These are phyloP conservation scores for Unio delphinus DNA, from an alignment of 2,888 invertebrate species.

Conservation along the genomic window DNA sequence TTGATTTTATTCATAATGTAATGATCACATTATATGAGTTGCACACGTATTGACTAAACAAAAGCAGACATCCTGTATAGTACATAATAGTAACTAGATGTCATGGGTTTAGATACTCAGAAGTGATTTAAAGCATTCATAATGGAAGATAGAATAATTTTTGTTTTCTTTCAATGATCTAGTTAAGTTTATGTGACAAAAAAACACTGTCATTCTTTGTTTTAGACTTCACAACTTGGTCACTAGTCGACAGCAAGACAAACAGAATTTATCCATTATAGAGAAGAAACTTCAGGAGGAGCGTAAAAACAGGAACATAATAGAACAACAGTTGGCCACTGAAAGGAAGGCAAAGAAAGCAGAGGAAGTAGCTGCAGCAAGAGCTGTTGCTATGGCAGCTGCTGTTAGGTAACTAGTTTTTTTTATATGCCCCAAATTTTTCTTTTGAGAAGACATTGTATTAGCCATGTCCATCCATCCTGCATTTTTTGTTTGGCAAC, in stretches of 20 bases:
- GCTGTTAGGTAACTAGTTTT: constrained; percentile 48
- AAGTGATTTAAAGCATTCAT: not conserved
- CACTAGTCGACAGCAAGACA: constrained; percentile 83
- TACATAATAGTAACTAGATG: not conserved
- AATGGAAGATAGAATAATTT: not conserved
- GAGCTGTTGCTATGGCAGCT: constrained; percentile 65
- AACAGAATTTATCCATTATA: constrained; percentile 81
- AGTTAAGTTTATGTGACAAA: not conserved
- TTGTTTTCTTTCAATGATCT: not conserved
- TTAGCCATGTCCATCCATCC: no score
- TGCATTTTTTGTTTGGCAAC: no score
- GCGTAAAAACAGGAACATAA: constrained; percentile 81
- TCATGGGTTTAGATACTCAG: not conserved
- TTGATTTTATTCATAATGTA: no score
- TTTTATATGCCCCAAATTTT: no score
- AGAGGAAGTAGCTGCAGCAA: constrained; percentile 75
- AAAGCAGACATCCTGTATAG: not conserved
- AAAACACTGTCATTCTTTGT: constrained; percentile 19
- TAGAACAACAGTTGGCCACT: constrained; percentile 82
- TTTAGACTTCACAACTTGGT: constrained; percentile 82
- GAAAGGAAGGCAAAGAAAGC: constrained; percentile 82
- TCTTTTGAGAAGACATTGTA: no score
- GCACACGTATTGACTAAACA: no score
- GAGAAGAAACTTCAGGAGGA: constrained; percentile 91
- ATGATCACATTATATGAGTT: no score